Evolutionary conservation across 2,113 vertebrate species (phyloP).

Genomic region (Planiliza haematocheilus): DNA sequence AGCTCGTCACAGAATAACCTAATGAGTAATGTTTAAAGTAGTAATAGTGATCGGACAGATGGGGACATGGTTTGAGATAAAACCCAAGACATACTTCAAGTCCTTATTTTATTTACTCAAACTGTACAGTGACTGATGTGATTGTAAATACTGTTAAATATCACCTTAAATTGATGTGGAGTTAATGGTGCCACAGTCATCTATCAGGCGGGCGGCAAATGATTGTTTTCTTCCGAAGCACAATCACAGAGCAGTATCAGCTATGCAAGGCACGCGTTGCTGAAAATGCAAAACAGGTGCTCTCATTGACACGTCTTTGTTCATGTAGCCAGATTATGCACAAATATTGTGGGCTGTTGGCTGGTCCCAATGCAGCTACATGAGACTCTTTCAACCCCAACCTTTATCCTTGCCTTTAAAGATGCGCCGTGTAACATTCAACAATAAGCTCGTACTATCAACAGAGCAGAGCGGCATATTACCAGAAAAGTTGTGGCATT

Average conservation of each 20-base stretch:
- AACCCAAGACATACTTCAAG: neutral
- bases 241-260: too few species aligned
- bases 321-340: neutral
- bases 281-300: neutral
- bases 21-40: too few species aligned
- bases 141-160: neutral
- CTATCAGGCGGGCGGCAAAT: neutral
- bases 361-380: too few species aligned
- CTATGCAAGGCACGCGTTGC: neutral
- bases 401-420: neutral
- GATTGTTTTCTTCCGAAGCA: neutral
- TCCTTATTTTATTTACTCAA: neutral
- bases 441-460: too few species aligned
- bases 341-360: neutral
- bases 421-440: too few species aligned
- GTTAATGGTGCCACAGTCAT: neutral
- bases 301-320: neutral
- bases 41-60: too few species aligned
- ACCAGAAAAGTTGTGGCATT: too few species aligned
- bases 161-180: neutral
- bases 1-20: too few species aligned
- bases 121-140: neutral
- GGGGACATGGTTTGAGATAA: too few species aligned
- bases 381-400: too few species aligned
- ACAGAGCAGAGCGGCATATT: too few species aligned